phyloP scores from a whole-genome alignment of 2,113 vertebrate species.

The Mixornis gularis region DNA sequence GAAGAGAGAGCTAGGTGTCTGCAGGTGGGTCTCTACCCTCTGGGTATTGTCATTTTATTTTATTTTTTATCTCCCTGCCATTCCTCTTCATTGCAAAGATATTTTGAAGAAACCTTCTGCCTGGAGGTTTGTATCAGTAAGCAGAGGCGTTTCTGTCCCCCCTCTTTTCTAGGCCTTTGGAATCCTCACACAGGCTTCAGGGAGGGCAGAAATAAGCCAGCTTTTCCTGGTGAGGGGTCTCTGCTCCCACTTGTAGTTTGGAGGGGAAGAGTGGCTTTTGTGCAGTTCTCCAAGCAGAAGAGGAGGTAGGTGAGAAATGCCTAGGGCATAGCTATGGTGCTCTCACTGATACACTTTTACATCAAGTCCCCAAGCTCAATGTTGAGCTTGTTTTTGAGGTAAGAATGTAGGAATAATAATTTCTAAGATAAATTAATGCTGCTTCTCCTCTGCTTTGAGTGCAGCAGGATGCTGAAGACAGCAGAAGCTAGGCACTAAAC shows the following conservation, averaged over 20 bases:
- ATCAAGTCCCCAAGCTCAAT: background rate
- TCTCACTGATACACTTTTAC: background rate
- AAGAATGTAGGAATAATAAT: background rate
- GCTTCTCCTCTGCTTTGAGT: background rate
- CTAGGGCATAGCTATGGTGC: accelerated
- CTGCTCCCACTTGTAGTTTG: background rate
- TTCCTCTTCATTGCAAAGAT: background rate
- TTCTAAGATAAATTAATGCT: background rate
- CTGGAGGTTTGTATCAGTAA: background rate
- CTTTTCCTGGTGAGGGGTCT: background rate
- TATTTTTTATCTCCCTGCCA: background rate
- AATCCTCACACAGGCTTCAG: background rate
- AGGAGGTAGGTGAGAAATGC: background rate
- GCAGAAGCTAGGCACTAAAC: background rate
- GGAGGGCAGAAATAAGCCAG: background rate
- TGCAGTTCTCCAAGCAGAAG: background rate
- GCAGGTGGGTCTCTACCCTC: background rate
- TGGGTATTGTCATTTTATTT: background rate
- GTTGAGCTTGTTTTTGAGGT: background rate
- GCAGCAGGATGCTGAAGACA: background rate
- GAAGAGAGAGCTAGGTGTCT: background rate
- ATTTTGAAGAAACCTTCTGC: background rate
- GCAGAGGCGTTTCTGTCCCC: too few species aligned
- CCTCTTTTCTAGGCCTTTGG: background rate
- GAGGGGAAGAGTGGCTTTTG: background rate